Percentiles rank a stretch among this genome's conserved stretches.
Conservation (phyloP, 1,140 invertebrate species). For the Bilobella aurantiaca region DNA sequence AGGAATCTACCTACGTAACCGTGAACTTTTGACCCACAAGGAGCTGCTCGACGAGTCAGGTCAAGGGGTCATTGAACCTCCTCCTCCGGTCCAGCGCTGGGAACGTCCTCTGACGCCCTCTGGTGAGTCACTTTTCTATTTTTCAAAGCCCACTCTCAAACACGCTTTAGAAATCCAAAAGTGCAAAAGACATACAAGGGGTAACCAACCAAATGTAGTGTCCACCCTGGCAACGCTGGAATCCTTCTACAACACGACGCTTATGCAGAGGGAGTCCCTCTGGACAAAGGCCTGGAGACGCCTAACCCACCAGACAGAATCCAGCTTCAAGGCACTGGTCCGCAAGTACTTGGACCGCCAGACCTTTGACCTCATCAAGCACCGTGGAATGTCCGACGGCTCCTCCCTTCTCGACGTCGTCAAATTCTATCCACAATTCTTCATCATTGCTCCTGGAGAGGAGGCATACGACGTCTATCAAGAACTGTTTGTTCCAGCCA, state of each 20-base stretch:
- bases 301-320: conserved; percentile 10
- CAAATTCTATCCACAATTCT: conserved; percentile 33
- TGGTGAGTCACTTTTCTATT: conserved; percentile 2
- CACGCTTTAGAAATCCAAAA: conserved; percentile 18
- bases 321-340: conserved; percentile 13
- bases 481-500: conserved; percentile 63
- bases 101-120: conserved; percentile 24
- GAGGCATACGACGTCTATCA: conserved; percentile 68
- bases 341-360: conserved; percentile 17
- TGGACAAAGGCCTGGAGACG: conserved; percentile 25
- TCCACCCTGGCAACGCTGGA: conserved; percentile 13
- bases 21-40: conserved; percentile 53
- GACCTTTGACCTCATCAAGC: conserved; percentile 20
- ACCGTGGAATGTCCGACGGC: conserved; percentile 17
- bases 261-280: conserved; percentile 19
- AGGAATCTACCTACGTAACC: conserved; percentile 58
- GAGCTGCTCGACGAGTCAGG: conserved; percentile 11
- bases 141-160: not conserved
- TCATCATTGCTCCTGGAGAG: conserved; percentile 56
- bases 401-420: conserved; percentile 27
- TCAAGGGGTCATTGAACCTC: not conserved
- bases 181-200: conserved; percentile 3
- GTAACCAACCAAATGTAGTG: conserved; percentile 6
- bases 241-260: conserved; percentile 16
- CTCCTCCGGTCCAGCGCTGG: conserved; percentile 25